Percentiles rank a stretch among this genome's conserved stretches.
phyloP scores from a whole-genome alignment of 1,140 invertebrate species.

The Homalodisca vitripennis region DNA sequence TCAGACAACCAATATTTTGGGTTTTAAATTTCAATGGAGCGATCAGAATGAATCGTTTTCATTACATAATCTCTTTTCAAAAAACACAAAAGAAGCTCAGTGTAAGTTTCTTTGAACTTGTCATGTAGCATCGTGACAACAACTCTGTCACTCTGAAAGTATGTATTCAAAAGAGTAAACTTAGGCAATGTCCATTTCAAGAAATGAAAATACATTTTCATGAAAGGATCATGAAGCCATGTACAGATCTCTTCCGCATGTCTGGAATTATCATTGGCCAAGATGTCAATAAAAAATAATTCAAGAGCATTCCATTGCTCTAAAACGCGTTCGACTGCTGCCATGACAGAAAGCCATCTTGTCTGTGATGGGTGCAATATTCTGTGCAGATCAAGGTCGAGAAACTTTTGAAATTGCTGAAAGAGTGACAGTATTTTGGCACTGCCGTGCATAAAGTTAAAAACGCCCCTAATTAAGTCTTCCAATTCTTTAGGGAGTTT shows the following conservation, averaged over 20 bases:
- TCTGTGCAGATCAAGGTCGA: constrained; percentile 20
- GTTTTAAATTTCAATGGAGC: not conserved
- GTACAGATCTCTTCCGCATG: constrained; percentile 27
- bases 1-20: constrained; percentile 6
- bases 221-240: constrained; percentile 28
- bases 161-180: constrained; percentile 33
- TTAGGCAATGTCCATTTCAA: constrained; percentile 36
- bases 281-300: not conserved
- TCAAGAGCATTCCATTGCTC: constrained; percentile 35
- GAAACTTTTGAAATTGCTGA: constrained; percentile 30
- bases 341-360: constrained; percentile 22
- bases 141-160: constrained; percentile 35
- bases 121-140: constrained; percentile 28
- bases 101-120: constrained; percentile 24
- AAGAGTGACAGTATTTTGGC: constrained; percentile 42
- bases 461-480: constrained; percentile 42
- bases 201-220: constrained; percentile 35
- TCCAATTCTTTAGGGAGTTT: constrained; percentile 42
- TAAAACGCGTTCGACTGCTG: constrained; percentile 29
- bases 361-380: constrained; percentile 23
- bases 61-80: constrained; percentile 25
- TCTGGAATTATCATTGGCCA: not conserved
- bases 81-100: constrained; percentile 29
- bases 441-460: constrained; percentile 42
- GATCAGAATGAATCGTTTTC: not conserved